Conservation (phyloP, 2,113 vertebrate genomes). For the Heterotis niloticus region DNA sequence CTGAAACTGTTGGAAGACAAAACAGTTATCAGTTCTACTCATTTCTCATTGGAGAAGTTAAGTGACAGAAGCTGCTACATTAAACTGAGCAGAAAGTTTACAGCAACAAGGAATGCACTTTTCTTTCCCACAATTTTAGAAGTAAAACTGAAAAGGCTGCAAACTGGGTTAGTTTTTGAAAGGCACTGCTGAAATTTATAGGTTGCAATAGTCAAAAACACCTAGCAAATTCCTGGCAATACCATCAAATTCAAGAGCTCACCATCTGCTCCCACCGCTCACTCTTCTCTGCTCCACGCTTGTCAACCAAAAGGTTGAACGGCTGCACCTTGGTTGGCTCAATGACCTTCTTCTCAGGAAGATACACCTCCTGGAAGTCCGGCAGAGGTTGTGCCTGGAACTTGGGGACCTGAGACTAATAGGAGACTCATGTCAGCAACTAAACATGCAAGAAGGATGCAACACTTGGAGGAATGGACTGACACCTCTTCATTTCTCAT, state of each 20-base stretch:
- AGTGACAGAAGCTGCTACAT: too few species aligned
- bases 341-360: constrained; percentile 84
- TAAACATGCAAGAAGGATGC: background rate
- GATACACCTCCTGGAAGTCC: constrained; percentile 69
- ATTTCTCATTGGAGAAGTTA: too few species aligned
- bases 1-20: too few species aligned
- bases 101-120: too few species aligned
- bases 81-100: too few species aligned
- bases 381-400: constrained; percentile 86
- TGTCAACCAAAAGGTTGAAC: constrained; percentile 75
- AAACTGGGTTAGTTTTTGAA: too few species aligned
- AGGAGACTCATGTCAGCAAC: background rate
- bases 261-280: constrained; percentile 83
- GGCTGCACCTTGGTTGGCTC: constrained; percentile 78
- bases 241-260: background rate
- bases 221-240: background rate
- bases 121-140: too few species aligned
- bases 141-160: too few species aligned
- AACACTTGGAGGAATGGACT: background rate
- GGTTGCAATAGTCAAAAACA: background rate
- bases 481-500: constrained; percentile 76
- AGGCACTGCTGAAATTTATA: background rate
- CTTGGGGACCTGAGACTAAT: constrained; percentile 66
- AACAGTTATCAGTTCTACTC: too few species aligned
- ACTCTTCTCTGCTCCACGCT: constrained; percentile 72